A percentile compares a stretch with the other conserved stretches of the same genome.
Conservation (phyloP, 2,888 invertebrate species). For the Ormyrus thymus region DNA sequence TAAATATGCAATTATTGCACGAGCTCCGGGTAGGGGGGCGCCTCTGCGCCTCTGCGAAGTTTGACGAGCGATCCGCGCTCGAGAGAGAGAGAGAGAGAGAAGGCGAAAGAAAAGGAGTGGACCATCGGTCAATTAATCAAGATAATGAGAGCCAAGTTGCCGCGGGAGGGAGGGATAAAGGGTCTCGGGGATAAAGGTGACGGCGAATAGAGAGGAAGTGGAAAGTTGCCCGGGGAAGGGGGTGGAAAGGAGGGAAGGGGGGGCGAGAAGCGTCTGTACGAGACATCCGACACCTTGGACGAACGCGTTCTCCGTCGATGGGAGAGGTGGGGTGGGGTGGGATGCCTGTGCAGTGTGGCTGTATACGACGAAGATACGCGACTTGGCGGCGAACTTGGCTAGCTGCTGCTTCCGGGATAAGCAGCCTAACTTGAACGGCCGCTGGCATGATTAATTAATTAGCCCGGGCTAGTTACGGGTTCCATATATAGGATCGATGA, state of each 20-base stretch:
- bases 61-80: constrained; percentile 21
- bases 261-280: constrained; percentile 68
- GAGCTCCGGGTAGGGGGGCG: background rate
- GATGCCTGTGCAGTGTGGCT: too few species aligned
- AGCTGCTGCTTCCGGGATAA: constrained; percentile 53
- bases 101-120: constrained; percentile 59
- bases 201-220: constrained; percentile 41
- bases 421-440: constrained; percentile 66
- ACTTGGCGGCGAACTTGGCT: constrained; percentile 68
- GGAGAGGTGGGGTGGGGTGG: too few species aligned
- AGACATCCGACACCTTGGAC: constrained; percentile 73
- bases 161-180: constrained; percentile 58
- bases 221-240: constrained; percentile 43
- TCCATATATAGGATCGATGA: constrained; percentile 33
- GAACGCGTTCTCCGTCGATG: constrained; percentile 54
- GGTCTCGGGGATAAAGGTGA: constrained; percentile 45
- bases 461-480: constrained; percentile 69
- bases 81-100: constrained; percentile 10
- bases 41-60: constrained; percentile 12
- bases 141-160: constrained; percentile 73
- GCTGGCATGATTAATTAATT: constrained; percentile 74
- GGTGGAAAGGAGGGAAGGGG: constrained; percentile 56
- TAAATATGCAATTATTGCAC: constrained; percentile 54
- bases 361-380: constrained; percentile 69
- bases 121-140: constrained; percentile 75